Percentiles rank a stretch among this genome's conserved stretches.
phyloP scores from a whole-genome alignment of 1,140 invertebrate genomes.

The Euglossa dilemma region DNA sequence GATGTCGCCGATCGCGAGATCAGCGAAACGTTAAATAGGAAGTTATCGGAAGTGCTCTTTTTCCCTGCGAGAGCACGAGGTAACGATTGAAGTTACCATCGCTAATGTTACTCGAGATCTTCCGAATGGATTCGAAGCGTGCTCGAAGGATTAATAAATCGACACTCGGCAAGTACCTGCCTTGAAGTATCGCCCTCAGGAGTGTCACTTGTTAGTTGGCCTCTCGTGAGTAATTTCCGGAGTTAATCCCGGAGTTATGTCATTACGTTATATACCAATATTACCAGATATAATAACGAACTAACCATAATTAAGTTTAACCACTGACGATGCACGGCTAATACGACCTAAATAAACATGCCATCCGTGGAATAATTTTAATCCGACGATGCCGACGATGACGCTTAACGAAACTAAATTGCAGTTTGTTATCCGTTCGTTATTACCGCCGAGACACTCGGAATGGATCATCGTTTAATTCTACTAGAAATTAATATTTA shows the following conservation, averaged over 20 bases:
- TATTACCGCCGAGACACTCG: neutral
- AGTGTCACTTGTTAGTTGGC: slow-evolving; percentile 62
- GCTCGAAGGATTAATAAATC: slow-evolving; percentile 45
- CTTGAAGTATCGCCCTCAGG: slow-evolving; percentile 58
- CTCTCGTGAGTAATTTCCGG: slow-evolving; percentile 64
- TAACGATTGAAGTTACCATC: neutral
- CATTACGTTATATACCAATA: slow-evolving; percentile 53
- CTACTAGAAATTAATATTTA: too few relatives aligned
- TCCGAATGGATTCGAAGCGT: slow-evolving; percentile 1
- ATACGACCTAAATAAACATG: slow-evolving; percentile 28
- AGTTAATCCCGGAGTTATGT: slow-evolving; percentile 63
- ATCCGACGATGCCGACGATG: neutral
- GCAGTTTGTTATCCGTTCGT: neutral
- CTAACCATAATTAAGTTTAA: slow-evolving; percentile 45
- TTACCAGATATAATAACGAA: slow-evolving; percentile 30
- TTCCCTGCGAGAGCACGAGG: too few relatives aligned
- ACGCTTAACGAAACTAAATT: neutral
- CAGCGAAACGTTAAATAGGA: neutral
- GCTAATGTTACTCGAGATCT: neutral
- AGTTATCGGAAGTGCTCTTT: neutral
- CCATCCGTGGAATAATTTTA: slow-evolving; percentile 1
- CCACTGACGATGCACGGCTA: slow-evolving; percentile 21
- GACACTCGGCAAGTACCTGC: slow-evolving; percentile 20
- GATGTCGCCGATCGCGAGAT: too few relatives aligned
- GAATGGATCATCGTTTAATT: neutral